phyloP scores from a whole-genome alignment of 1,140 invertebrate species.

The Zaprionus ghesquierei region DNA sequence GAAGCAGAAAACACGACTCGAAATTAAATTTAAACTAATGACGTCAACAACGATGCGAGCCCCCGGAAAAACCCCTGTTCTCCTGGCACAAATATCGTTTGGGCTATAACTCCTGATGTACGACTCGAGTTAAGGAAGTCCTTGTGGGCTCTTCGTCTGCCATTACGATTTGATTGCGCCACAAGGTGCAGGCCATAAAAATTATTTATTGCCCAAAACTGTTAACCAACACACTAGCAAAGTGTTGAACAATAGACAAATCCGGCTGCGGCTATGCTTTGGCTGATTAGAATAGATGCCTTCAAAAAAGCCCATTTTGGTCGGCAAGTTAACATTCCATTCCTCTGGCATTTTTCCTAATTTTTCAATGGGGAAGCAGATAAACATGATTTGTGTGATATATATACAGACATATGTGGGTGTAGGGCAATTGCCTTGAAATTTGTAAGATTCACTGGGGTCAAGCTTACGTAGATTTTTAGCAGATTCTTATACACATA shows the following conservation, averaged over 20 bases:
- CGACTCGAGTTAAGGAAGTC: conserved; percentile 2
- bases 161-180: conserved; percentile 50
- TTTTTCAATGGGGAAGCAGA: conserved; percentile 8
- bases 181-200: conserved; percentile 71
- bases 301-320: background rate
- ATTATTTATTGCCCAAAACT: conserved; percentile 63
- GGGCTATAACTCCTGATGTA: conserved; percentile 22
- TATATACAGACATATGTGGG: background rate
- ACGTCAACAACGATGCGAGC: background rate
- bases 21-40: conserved; percentile 50
- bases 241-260: conserved; percentile 7
- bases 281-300: conserved; percentile 43
- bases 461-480: background rate
- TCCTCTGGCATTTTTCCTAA: conserved; percentile 5
- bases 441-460: background rate
- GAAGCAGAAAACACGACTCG: conserved; percentile 16
- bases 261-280: conserved; percentile 19
- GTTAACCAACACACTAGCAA: conserved; percentile 12
- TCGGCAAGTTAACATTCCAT: background rate
- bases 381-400: background rate
- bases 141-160: conserved; percentile 12
- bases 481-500: background rate
- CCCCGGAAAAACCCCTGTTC: background rate
- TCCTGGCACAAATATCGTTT: background rate
- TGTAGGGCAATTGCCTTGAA: background rate